Base-by-base conservation (phyloP, 2,888 invertebrate genomes). In the Ectobius pallidus region DNA sequence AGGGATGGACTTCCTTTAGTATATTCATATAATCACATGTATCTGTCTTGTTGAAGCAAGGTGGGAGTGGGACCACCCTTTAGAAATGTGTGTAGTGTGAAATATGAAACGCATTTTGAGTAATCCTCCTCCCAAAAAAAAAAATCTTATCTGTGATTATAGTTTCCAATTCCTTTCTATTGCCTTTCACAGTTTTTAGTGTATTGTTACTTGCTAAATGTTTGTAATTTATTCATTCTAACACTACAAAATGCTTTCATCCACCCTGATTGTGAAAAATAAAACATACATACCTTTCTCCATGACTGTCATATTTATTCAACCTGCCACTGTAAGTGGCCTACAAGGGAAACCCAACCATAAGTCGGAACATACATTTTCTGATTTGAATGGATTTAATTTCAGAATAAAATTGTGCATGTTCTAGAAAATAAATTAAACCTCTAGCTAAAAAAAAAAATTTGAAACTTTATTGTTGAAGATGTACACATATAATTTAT, bases 141-240 rank as follows among this genome's bases (percentile, higher is more conserved):
- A n/a, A 67, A 65, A 70, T 69, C 55, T 72, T 70, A 65, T 74
- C 71, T 74, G 74, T 74, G 74, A 74, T 74, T 74, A 69, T 74
- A 58, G 71, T 71, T 74, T 74, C 68, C 55, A 49, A 71, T 69
- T 39, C 46, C 49, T 71, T 71, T 69, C 49, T 72, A 71, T 58
- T 55, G 71, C 72, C 69, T 74, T 55, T 74, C 71, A 74, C 74
- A 74, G 74, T 72, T 72, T 71, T 63, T 74, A 74, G 72, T 72
- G 74, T 74, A 74, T 65, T 55, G 70, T 70, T 70, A 73, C 71
- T 73, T 67, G 63, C 69, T 74, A 74, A 74, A 55, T 74, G 74
- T 74, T 74, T 74, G 74, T 72, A 74, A 69, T 69, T 74, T 55
- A 74, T 74, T 70, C 74, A 74, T 72, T 74, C 62, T 72, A 74